A percentile compares a stretch with the other conserved stretches of the same genome.
Evolutionary conservation across 1,140 invertebrate genomes (phyloP).

Genomic region (honey bee (Apis mellifera)): DNA sequence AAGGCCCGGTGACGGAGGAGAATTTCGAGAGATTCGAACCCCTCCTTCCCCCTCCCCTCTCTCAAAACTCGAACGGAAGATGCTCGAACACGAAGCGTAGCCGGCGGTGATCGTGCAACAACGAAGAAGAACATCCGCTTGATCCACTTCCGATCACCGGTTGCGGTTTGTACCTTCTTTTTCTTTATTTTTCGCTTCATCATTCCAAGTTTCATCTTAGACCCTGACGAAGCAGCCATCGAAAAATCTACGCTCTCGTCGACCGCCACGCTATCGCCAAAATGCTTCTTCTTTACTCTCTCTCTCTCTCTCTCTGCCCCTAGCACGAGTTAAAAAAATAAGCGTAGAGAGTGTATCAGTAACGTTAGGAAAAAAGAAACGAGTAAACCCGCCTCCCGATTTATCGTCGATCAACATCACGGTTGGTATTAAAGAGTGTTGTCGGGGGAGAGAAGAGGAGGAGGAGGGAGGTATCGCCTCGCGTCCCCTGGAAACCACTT

Average conservation of each 20-base stretch:
- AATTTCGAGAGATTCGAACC: background rate
- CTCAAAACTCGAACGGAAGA: background rate
- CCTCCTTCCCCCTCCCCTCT: background rate
- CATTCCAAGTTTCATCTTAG: background rate
- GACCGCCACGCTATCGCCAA: background rate
- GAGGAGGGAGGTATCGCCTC: conserved; percentile 1
- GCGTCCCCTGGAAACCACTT: conserved; percentile 9
- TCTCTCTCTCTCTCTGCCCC: background rate
- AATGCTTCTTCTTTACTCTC: background rate
- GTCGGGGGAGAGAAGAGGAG: conserved; percentile 14
- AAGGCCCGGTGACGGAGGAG: background rate
- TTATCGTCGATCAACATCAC: conserved; percentile 7
- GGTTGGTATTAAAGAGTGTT: background rate
- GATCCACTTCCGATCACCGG: conserved; percentile 3
- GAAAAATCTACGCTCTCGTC: too few relatives aligned
- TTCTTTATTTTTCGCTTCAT: background rate
- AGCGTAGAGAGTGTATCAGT: conserved; percentile 23
- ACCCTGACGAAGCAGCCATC: too few relatives aligned
- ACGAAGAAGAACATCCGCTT: background rate
- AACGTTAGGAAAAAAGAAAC: conserved; percentile 12
- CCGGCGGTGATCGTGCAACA: background rate
- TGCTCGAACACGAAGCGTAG: background rate
- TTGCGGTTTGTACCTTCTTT: background rate
- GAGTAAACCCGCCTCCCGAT: conserved; percentile 15
- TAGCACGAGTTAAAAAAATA: conserved; percentile 21